phyloP scores from a whole-genome alignment of 2,113 vertebrate species.

The Galemys pyrenaicus region DNA sequence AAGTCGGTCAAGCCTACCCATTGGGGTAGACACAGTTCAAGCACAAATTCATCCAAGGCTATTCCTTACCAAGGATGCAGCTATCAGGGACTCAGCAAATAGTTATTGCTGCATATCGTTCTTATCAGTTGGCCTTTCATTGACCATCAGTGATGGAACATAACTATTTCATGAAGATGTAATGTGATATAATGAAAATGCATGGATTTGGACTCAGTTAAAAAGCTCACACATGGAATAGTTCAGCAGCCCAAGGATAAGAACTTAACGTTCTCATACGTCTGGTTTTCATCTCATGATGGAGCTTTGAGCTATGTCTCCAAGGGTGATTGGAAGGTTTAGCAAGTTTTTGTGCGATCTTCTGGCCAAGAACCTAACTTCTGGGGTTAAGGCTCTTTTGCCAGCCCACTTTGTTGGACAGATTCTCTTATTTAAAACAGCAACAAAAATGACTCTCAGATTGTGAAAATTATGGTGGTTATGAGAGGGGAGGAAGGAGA shows the following conservation, averaged over 20 bases:
- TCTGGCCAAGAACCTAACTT: neutral
- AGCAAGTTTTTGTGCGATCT: rapidly evolving
- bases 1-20: neutral
- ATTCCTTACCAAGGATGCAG: neutral
- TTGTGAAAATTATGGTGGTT: too few species aligned
- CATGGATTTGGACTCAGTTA: neutral
- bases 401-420: neutral
- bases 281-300: neutral
- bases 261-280: neutral
- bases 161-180: neutral
- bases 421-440: neutral
- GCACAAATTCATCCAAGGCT: neutral
- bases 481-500: too few species aligned
- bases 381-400: neutral
- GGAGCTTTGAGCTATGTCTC: neutral
- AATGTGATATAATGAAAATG: neutral
- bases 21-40: neutral
- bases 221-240: neutral
- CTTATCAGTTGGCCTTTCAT: neutral
- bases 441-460: too few species aligned
- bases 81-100: neutral
- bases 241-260: neutral
- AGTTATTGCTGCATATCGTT: neutral
- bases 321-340: neutral
- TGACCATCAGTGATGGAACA: neutral